These are phyloP conservation scores for Phengaris alcon DNA, from an alignment of 2,888 invertebrate genomes.

Conservation along the genomic window DNA sequence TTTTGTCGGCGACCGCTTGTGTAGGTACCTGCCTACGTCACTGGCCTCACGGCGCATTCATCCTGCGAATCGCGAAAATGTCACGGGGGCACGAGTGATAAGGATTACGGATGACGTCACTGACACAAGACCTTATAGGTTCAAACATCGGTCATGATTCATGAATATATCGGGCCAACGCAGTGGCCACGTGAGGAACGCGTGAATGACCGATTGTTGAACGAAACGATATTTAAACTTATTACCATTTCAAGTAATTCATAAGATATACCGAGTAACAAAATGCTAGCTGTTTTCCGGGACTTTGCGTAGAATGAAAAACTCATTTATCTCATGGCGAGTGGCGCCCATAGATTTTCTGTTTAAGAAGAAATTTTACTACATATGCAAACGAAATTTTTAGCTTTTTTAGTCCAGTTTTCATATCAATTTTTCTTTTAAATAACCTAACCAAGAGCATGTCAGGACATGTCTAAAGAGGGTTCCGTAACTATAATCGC, in stretches of 20 bases:
- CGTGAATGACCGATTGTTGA: neutral
- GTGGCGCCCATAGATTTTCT: no score
- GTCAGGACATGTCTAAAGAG: no score
- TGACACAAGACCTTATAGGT: conserved; percentile 3
- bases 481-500: no score
- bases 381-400: no score
- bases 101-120: conserved; percentile 2
- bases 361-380: no score
- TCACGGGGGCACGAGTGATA: neutral
- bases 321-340: no score
- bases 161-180: neutral
- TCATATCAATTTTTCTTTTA: no score
- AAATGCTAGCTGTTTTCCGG: neutral
- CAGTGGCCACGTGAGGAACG: neutral
- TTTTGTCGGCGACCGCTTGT: no score
- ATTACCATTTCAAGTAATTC: neutral
- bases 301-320: no score
- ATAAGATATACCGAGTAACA: neutral
- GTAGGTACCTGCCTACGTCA: neutral
- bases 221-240: neutral
- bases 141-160: conserved; percentile 8
- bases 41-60: neutral
- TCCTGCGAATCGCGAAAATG: neutral
- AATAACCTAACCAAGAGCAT: no score
- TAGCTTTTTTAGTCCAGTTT: no score